Evolutionary conservation across 30 jellyfish, hydroid and myxozoan species (phyloP), one percentile per base, ranked within the genome.

Genomic region (Cassiopea andromeda): DNA sequence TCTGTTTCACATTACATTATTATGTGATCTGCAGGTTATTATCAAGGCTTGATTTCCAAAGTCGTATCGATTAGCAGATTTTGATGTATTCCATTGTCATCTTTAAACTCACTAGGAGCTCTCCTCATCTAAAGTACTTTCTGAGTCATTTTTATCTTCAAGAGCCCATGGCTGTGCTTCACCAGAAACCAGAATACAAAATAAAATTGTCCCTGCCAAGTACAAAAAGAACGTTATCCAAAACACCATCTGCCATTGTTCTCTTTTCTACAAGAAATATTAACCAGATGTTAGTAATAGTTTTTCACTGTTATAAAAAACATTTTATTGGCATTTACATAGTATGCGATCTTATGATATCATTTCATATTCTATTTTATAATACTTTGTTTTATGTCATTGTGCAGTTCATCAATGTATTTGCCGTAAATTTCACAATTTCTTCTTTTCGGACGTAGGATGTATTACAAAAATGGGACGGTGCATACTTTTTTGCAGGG

Each of bases 151-250:
- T 5, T 87, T 75, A 14, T 89, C 88, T 66, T 85, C 91, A 44
- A 89, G 59, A 8, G 99, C 98, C 99, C 99, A 95, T 19, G 94
- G 82, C 69, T 95, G 99, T n/a, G 97, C 91, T n/a, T 95, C 97
- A 7, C 98, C 99, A 1, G 99, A 95, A 15, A 85, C 94, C 49
- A 95, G 90, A 17, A 87, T 85, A 71, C 99, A 95, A 82, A 91
- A 95, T 14, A 95, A 7, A 6, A 95, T 75, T 38, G 98, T 91
- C 66, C 99, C 99, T 78, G 91, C 88, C 70, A 92, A 59, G 85
- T 95, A 95, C 46, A 95, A 66, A 57, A 91, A 95, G 84, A 95
- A 91, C 9, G 99, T 95, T 72, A 95, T 91, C 99, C 99, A 95
- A 73, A 95, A 95, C 44, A 95, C 99, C 91, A 85, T 77, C 60